A percentile compares a stretch with the other conserved stretches of the same genome.
These are phyloP conservation scores for Drosophila limbata DNA, from an alignment of 2,888 invertebrate species.

Conservation along the genomic window DNA sequence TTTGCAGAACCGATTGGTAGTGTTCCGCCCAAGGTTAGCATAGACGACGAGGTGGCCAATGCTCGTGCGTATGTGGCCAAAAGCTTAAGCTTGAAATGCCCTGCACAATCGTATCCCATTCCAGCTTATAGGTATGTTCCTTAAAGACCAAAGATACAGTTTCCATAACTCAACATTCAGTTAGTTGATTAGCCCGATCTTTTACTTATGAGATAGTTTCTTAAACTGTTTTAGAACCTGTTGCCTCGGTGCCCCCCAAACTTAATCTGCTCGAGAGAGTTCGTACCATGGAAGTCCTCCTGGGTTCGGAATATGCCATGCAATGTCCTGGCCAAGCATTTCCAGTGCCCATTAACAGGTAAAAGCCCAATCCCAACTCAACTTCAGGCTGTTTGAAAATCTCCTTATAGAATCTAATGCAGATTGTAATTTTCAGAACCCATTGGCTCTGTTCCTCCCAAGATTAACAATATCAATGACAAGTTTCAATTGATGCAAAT, in stretches of 20 bases:
- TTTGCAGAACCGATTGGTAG: slow-evolving; percentile 86
- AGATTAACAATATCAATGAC: slow-evolving; percentile 87
- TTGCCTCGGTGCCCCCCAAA: slow-evolving; percentile 87
- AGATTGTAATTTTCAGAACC: slow-evolving; percentile 83
- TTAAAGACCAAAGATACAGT: background rate
- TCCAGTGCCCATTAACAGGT: slow-evolving; percentile 87
- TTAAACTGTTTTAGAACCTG: slow-evolving; percentile 84
- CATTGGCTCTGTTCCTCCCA: slow-evolving; percentile 87
- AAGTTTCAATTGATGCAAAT: slow-evolving; percentile 81
- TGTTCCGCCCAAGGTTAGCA: slow-evolving; percentile 88
- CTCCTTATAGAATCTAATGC: background rate
- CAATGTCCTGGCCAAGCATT: slow-evolving; percentile 92
- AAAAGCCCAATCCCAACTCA: slow-evolving; percentile 87
- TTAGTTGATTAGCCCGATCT: slow-evolving; percentile 24
- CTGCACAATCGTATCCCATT: slow-evolving; percentile 91
- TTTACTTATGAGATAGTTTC: background rate
- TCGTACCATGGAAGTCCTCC: slow-evolving; percentile 86
- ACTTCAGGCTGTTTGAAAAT: slow-evolving; percentile 91
- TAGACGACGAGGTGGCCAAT: slow-evolving; percentile 85
- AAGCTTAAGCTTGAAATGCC: slow-evolving; percentile 89
- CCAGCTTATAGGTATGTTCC: slow-evolving; percentile 89
- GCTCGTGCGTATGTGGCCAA: slow-evolving; percentile 69
- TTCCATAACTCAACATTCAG: slow-evolving; percentile 66
- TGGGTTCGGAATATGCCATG: slow-evolving; percentile 87
- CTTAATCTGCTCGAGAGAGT: slow-evolving; percentile 89